These are phyloP conservation scores for Gallinago media DNA, from an alignment of 2,113 vertebrate genomes.

Conservation along the genomic window DNA sequence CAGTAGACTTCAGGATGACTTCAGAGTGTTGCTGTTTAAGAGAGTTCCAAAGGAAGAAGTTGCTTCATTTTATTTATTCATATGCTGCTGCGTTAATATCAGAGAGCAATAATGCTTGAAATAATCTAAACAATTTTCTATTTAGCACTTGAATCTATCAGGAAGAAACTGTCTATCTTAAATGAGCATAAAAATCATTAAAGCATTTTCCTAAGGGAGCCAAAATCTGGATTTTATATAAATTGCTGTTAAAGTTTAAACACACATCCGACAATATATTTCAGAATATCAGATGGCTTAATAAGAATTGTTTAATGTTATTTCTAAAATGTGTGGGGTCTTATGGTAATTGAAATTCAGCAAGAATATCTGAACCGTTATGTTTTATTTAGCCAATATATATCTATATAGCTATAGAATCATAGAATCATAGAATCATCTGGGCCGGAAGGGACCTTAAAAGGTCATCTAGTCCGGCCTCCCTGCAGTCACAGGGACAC, in stretches of 20 bases:
- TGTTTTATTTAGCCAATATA: neutral
- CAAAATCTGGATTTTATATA: neutral
- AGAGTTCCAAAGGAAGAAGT: conserved; percentile 12
- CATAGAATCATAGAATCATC: too few species aligned
- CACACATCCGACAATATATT: neutral
- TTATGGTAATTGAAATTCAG: neutral
- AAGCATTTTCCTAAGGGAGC: neutral
- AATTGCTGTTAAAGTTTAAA: conserved; percentile 23
- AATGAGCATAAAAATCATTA: conserved; percentile 22
- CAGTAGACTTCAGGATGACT: neutral
- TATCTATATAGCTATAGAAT: neutral
- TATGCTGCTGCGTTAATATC: conserved; percentile 2
- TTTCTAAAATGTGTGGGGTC: neutral
- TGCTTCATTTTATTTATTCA: conserved; percentile 31
- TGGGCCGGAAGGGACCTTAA: too few species aligned
- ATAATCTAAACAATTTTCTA: neutral
- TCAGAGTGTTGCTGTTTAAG: neutral
- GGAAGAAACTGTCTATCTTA: conserved; percentile 25
- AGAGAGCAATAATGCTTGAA: conserved; percentile 41
- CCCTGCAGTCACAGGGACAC: too few species aligned
- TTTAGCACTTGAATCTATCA: conserved; percentile 30
- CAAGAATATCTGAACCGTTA: neutral
- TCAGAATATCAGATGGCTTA: neutral
- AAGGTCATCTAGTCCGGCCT: too few species aligned
- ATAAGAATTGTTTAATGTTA: neutral